These are phyloP conservation scores for Leptopilina boulardi DNA, from an alignment of 1,140 invertebrate genomes.

Conservation along the genomic window DNA sequence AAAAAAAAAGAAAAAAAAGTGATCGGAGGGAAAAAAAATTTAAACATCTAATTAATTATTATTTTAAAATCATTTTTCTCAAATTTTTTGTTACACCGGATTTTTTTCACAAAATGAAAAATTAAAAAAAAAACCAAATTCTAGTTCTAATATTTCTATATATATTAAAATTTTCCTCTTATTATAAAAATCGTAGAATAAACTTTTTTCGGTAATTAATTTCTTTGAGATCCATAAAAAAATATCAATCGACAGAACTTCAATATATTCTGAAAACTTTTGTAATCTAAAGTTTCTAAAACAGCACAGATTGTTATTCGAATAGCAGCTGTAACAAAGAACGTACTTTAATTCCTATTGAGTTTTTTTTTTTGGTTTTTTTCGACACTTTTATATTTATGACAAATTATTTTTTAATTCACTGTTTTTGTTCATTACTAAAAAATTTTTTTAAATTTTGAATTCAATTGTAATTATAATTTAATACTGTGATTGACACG, in stretches of 20 bases:
- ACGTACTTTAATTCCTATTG: not conserved
- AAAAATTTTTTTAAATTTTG: too few relatives aligned
- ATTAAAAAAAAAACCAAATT: too few relatives aligned
- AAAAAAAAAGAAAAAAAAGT: constrained; percentile 16
- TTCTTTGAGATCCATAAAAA: too few relatives aligned
- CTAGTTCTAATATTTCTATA: too few relatives aligned
- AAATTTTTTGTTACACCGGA: too few relatives aligned
- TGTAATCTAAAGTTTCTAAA: not conserved
- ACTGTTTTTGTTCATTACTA: too few relatives aligned
- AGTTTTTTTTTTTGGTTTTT: not conserved
- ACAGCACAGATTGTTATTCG: not conserved
- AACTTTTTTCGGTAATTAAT: not conserved
- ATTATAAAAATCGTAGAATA: too few relatives aligned
- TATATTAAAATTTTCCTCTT: too few relatives aligned
- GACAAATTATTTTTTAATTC: not conserved
- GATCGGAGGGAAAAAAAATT: constrained; percentile 6
- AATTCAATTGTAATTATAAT: too few relatives aligned
- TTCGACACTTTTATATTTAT: not conserved
- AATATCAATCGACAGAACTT: not conserved
- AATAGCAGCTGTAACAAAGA: constrained; percentile 4
- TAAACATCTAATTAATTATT: too few relatives aligned
- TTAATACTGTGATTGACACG: not conserved
- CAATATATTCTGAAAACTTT: not conserved
- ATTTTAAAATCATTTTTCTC: too few relatives aligned
- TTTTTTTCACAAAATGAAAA: too few relatives aligned